Percentiles rank a stretch among this genome's conserved stretches.
phyloP scores from a whole-genome alignment of 1,140 invertebrate genomes.

The Palaemon carinicauda region DNA sequence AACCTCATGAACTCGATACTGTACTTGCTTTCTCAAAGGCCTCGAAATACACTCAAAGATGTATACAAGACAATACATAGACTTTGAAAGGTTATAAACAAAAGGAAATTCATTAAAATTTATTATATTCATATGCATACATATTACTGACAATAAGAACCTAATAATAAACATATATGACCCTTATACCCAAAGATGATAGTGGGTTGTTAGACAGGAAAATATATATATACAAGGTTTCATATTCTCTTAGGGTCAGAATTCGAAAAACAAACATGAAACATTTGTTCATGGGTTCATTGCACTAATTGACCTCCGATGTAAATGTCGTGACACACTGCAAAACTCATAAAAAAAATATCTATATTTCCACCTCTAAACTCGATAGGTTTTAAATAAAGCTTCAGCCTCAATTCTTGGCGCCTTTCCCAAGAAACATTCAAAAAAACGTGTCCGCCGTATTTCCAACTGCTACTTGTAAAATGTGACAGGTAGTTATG shows the following conservation, averaged over 20 bases:
- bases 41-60: too few species aligned
- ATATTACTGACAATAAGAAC: slow-evolving; percentile 50
- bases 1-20: too few species aligned
- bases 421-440: too few species aligned
- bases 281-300: not conserved
- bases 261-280: not conserved
- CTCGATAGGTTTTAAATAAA: too few species aligned
- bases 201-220: slow-evolving; percentile 31
- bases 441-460: not conserved
- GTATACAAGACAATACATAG: too few species aligned
- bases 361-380: too few species aligned
- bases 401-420: too few species aligned
- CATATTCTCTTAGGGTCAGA: slow-evolving; percentile 34
- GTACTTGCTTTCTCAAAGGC: too few species aligned
- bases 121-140: slow-evolving; percentile 55
- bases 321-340: not conserved
- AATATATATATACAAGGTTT: slow-evolving; percentile 46
- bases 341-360: too few species aligned
- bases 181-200: slow-evolving; percentile 49
- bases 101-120: slow-evolving; percentile 37
- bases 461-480: not conserved
- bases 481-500: not conserved
- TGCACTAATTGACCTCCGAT: not conserved
- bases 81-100: not conserved
- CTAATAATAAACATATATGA: slow-evolving; percentile 44